Base-by-base conservation (phyloP, 2,113 vertebrate genomes). In the Sylvicapra grimmia region DNA sequence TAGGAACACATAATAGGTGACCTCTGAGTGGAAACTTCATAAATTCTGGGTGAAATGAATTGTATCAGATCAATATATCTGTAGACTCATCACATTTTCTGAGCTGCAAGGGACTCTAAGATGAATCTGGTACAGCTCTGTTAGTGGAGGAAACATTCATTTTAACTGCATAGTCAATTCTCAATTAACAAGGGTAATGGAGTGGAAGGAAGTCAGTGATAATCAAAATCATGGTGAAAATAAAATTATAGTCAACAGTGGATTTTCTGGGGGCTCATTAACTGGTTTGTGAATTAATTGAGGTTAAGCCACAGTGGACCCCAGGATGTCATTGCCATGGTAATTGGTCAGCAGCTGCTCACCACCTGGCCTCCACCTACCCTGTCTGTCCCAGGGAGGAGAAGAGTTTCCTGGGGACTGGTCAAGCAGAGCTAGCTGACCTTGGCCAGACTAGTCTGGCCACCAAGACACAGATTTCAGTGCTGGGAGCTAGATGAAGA, bases 151-250 rank as follows among this genome's bases (percentile, higher is more conserved):
- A 97, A 95, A 92, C 89, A 85, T 95, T 97, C 92, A 90, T 95
- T 97, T 97, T 97, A 94, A 97, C 89, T 87, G 95, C 61, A n/a
- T 84, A 97, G 97, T 97, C 98, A 97, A 82, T 98, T 98, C 97
- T 96, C 96, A 97, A 92, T 98, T 98, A 98, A 93, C 97, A 97
- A 97, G 92, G 93, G 95, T 96, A 98, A 96, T 97, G 94, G 91
- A 84, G 97, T 97, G 72, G 97, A 98, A 97, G 96, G 89, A 96
- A 96, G 96, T 96, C 96, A 93, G 83, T 92, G 96, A 65, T 98
- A 44, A 98, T 97, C 97, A 97, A 97, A 97, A 87, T 96, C 77
- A 91, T 51, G 15, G 86, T 75, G 94, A 89, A 96, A 93, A 96
- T 96, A 89, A 97, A 93, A 97, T 94, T 95, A 82, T 31, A 85